A percentile compares a stretch with the other conserved stretches of the same genome.
These are phyloP conservation scores for Struthidea cinerea DNA, from an alignment of 2,113 vertebrate genomes.

Conservation along the genomic window DNA sequence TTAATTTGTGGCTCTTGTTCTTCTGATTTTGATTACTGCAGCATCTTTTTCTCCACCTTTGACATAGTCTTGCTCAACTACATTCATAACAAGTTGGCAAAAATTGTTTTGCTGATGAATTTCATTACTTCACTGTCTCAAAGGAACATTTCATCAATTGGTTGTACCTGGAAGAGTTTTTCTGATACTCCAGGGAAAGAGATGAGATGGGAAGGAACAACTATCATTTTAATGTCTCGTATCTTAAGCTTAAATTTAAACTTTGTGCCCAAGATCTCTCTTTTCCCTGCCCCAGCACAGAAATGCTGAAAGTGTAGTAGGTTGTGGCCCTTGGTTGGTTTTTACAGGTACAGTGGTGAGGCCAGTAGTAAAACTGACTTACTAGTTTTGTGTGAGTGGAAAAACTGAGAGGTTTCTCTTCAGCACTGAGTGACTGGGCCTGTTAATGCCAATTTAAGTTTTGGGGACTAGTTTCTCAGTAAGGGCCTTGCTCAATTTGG, in stretches of 20 bases:
- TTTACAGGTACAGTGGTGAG: not conserved
- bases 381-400: not conserved
- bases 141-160: not conserved
- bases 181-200: not conserved
- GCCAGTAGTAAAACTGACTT: not conserved
- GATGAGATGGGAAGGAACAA: not conserved
- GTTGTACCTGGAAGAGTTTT: not conserved
- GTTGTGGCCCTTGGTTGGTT: not conserved
- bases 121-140: not conserved
- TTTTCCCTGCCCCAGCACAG: not conserved
- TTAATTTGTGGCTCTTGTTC: not conserved
- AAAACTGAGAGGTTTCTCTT: not conserved
- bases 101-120: not conserved
- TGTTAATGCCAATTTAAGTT: not conserved
- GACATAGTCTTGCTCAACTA: conserved; percentile 41
- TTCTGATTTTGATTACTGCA: conserved; percentile 4
- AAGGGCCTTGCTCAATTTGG: not conserved
- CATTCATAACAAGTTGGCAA: not conserved
- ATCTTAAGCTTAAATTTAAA: not conserved
- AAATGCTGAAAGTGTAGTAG: not conserved
- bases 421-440: not conserved
- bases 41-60: conserved; percentile 29
- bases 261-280: not conserved
- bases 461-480: not conserved
- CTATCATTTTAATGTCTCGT: not conserved